phyloP scores from a whole-genome alignment of 2,113 vertebrate species.

The Melanotaenia duboulayi region DNA sequence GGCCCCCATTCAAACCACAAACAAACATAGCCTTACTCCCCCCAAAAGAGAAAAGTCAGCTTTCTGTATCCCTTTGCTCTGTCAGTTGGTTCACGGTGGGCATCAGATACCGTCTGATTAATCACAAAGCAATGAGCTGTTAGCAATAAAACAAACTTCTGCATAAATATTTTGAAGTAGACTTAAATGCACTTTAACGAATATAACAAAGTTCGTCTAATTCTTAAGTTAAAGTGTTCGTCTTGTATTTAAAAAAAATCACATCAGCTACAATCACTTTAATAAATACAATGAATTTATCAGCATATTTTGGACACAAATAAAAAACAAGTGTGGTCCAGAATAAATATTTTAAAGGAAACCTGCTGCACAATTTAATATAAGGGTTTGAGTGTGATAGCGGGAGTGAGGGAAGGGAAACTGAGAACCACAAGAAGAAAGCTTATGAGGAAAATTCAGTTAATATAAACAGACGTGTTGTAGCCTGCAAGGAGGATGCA shows the following conservation, averaged over 20 bases:
- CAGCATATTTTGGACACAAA: neutral
- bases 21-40: slow-evolving; percentile 72
- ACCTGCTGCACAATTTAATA: neutral
- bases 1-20: slow-evolving; percentile 69
- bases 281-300: too few relatives aligned
- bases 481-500: neutral
- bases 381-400: neutral
- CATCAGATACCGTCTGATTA: slow-evolving; percentile 14
- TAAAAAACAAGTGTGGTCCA: neutral
- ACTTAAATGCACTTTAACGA: too few relatives aligned
- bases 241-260: too few relatives aligned
- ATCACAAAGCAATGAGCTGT: neutral
- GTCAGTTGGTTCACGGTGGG: slow-evolving; percentile 28
- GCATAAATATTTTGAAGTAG: neutral
- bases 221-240: too few relatives aligned
- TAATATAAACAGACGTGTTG: neutral
- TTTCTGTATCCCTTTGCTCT: slow-evolving; percentile 57
- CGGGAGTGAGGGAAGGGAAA: neutral
- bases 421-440: neutral
- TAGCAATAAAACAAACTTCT: neutral
- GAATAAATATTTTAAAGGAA: too few relatives aligned
- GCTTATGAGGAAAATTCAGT: too few relatives aligned
- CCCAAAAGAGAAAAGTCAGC: slow-evolving; percentile 54
- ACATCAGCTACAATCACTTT: too few relatives aligned
- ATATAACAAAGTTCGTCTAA: too few relatives aligned